Base-by-base conservation (phyloP, 2,888 invertebrate genomes). In the Candidula unifasciata region DNA sequence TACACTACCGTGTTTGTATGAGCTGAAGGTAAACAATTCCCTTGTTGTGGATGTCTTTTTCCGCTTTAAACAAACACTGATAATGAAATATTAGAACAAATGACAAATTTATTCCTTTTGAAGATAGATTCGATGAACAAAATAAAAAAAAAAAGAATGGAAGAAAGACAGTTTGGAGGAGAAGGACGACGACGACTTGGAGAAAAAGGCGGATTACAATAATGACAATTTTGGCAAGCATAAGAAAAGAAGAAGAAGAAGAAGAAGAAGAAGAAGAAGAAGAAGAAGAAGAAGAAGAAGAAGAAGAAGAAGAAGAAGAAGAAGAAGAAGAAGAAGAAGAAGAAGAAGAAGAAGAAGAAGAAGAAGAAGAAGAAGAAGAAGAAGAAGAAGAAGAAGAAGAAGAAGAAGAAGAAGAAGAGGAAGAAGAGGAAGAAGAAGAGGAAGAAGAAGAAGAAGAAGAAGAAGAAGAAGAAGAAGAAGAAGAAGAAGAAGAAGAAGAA, bases 391-490 rank as follows among this genome's bases (percentile, higher is more conserved):
- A 77, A 27, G n/a, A 77, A 77, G 69, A 52, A 73, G 35, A 33
- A 33, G 57, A 73, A 57, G 54, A 71, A 73, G 73, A 33, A 33
- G 24, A 44, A 33, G 57, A 57, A 71, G 21, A 71, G 33, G 57
- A 33, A 54, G 24, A 57, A 52, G 35, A 52, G 52, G 33, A 44
- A 54, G 77, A 68, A 64, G 33, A 33, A 73, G 54, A 81, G 18
- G 44, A 33, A 54, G 81, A 81, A 78, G 33, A 27, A 57, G 33
- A 21, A 27, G 33, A 78, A 30, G 33, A 78, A 64, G 78, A 64
- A 78, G 64, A 30, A 13, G 44, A 44, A 44, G 13, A 44, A 10
- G 13, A 44, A 10, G 44, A 44, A 10, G 44, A 44, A 44, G 13
- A 44, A 44, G 44, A 10, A 44, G 44, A 44, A 44, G 13, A 13